These are phyloP conservation scores for Drosophila monieri DNA, from an alignment of 2,888 invertebrate species.

Conservation along the genomic window DNA sequence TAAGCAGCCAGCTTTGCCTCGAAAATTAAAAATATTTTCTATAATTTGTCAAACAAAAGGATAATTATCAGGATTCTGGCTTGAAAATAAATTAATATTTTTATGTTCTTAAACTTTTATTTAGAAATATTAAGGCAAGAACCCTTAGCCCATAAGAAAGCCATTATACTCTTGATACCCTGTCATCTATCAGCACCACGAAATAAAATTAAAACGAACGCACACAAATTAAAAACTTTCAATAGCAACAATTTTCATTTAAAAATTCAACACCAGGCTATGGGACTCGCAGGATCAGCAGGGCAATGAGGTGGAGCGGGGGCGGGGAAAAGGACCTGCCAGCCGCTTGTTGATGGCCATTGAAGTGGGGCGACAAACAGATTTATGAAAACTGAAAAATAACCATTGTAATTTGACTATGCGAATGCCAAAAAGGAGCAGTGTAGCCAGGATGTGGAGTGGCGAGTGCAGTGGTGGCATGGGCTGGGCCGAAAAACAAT, in stretches of 20 bases:
- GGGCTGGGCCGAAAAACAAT: slow-evolving; percentile 52
- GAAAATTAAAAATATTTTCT: background rate
- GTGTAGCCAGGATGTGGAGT: background rate
- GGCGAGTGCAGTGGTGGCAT: background rate
- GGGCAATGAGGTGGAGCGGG: slow-evolving; percentile 2
- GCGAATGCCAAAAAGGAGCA: slow-evolving; percentile 23
- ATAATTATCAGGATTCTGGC: too few species aligned
- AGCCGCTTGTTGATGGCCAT: slow-evolving; percentile 33
- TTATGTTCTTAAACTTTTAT: too few species aligned
- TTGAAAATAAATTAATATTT: too few species aligned
- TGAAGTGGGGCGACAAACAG: slow-evolving; percentile 65
- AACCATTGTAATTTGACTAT: slow-evolving; percentile 63
- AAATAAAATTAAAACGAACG: slow-evolving; percentile 69
- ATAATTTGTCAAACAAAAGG: background rate
- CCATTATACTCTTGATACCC: slow-evolving; percentile 7
- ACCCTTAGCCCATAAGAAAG: background rate
- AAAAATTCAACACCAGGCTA: slow-evolving; percentile 76
- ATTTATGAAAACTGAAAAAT: slow-evolving; percentile 76
- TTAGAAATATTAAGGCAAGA: too few species aligned
- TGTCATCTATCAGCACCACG: slow-evolving; percentile 32
- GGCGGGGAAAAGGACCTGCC: background rate
- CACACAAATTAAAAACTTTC: slow-evolving; percentile 79
- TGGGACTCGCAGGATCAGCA: slow-evolving; percentile 36
- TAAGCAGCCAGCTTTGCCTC: slow-evolving; percentile 25
- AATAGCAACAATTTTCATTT: slow-evolving; percentile 80